phyloP scores from a whole-genome alignment of 2,888 invertebrate genomes.

The Epistrophella euchroma region DNA sequence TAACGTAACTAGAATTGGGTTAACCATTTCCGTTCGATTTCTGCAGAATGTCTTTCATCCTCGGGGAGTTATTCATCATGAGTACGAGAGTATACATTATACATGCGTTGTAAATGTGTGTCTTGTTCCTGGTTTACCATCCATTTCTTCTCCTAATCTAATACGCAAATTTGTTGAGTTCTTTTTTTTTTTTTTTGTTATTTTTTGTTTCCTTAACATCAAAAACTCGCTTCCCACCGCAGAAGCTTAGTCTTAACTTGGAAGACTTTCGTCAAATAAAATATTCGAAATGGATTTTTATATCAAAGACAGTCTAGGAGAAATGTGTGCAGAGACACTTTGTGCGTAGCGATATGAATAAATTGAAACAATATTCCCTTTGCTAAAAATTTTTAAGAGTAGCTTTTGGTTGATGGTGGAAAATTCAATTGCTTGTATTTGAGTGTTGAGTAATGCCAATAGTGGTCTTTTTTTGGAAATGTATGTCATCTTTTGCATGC shows the following conservation, averaged over 20 bases:
- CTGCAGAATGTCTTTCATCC: slow-evolving; percentile 52
- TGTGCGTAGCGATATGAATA: neutral
- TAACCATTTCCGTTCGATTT: slow-evolving; percentile 68
- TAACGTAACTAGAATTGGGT: slow-evolving; percentile 59
- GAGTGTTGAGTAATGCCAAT: neutral
- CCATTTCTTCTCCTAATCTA: slow-evolving; percentile 22
- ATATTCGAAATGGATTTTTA: slow-evolving; percentile 12
- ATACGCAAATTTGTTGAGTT: slow-evolving; percentile 33
- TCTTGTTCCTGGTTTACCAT: slow-evolving; percentile 28
- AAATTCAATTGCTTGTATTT: slow-evolving; percentile 2
- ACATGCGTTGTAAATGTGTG: slow-evolving; percentile 25
- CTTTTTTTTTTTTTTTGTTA: neutral
- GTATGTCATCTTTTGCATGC: neutral
- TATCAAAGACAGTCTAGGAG: neutral
- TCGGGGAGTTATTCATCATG: slow-evolving; percentile 58
- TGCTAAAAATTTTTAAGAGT: neutral
- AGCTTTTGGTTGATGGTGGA: neutral
- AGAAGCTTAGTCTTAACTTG: neutral
- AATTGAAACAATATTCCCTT: slow-evolving; percentile 9
- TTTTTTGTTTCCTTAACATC: neutral
- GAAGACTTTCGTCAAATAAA: slow-evolving; percentile 7
- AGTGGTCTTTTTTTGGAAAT: neutral
- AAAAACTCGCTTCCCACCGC: neutral
- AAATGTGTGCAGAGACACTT: neutral
- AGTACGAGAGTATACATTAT: neutral